phyloP scores from a whole-genome alignment of 2,113 vertebrate species.

The Chascanopsetta lugubris region DNA sequence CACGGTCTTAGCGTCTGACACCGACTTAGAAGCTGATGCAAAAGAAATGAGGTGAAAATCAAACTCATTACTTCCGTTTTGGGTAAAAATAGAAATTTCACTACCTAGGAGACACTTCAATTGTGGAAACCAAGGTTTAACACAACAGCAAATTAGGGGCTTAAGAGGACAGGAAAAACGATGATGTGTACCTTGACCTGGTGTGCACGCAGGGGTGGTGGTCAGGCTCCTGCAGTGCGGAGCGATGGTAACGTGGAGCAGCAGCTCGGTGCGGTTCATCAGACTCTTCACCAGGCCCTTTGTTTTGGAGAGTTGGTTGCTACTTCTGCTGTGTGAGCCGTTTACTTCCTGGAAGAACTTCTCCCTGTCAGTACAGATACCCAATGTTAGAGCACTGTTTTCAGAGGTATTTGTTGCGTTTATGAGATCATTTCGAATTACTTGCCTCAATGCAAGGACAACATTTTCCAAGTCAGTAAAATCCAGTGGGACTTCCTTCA shows the following conservation, averaged over 20 bases:
- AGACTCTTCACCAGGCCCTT: conserved; percentile 93
- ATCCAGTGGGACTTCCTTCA: conserved; percentile 95
- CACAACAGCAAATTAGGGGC: neutral
- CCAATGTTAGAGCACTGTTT: conserved; percentile 18
- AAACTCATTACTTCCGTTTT: neutral
- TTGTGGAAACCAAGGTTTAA: neutral
- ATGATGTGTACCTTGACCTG: conserved; percentile 85
- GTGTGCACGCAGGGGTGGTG: conserved; percentile 90
- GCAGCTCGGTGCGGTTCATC: conserved; percentile 95
- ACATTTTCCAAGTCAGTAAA: conserved; percentile 95
- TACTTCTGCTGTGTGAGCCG: conserved; percentile 84
- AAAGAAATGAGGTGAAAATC: neutral
- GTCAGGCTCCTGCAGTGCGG: conserved; percentile 93
- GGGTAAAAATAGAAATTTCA: neutral
- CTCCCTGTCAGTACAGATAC: conserved; percentile 80
- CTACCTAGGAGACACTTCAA: conserved; percentile 3
- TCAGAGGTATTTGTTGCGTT: neutral
- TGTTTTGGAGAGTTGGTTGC: conserved; percentile 88
- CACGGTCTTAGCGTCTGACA: conserved; percentile 90
- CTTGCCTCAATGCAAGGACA: conserved; percentile 90
- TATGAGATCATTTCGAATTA: neutral
- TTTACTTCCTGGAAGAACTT: conserved; percentile 97
- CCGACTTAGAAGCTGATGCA: conserved; percentile 89
- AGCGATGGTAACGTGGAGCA: conserved; percentile 95
- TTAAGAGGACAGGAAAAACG: neutral